Percentiles rank a stretch among this genome's conserved stretches.
Evolutionary conservation across 2,113 vertebrate species (phyloP).

Genomic region (Scophthalmus maximus): DNA sequence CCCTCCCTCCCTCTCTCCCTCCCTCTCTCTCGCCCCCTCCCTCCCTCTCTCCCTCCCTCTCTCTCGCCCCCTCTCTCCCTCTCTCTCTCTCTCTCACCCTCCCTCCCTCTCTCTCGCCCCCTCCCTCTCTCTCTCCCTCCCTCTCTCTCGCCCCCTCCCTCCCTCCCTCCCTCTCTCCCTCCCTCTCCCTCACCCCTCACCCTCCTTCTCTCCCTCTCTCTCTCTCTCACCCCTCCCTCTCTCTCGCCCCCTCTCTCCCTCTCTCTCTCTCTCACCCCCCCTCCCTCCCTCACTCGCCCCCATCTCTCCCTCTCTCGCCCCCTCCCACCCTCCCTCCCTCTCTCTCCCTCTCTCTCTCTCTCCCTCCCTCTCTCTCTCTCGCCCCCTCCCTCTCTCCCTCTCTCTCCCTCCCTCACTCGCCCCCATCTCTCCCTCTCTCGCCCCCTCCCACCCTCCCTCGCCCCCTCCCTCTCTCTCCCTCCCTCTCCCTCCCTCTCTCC

Average conservation of each 20-base stretch:
- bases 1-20: conserved; percentile 24
- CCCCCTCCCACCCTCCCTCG: conserved; percentile 22
- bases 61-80: conserved; percentile 27
- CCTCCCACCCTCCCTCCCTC: no score
- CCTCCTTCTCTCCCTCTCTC: no score
- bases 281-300: conserved; percentile 7
- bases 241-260: not conserved
- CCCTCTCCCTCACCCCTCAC: conserved; percentile 15
- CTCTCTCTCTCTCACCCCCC: conserved; percentile 29
- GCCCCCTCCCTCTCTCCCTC: conserved; percentile 3
- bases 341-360: conserved; percentile 28
- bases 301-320: not conserved
- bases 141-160: conserved; percentile 14
- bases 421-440: conserved; percentile 11
- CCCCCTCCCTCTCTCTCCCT: no score
- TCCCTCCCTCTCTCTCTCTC: conserved; percentile 15
- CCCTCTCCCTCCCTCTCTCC: conserved; percentile 16
- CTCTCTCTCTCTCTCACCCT: no score
- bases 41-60: conserved; percentile 2
- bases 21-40: not conserved
- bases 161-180: conserved; percentile 21
- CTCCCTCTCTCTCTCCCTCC: not conserved
- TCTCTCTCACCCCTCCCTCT: not conserved
- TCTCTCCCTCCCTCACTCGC: not conserved
- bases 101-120: conserved; percentile 8